These are phyloP conservation scores for Acestrorhynchus altus DNA, from an alignment of 2,797 vertebrate species.

Conservation along the genomic window DNA sequence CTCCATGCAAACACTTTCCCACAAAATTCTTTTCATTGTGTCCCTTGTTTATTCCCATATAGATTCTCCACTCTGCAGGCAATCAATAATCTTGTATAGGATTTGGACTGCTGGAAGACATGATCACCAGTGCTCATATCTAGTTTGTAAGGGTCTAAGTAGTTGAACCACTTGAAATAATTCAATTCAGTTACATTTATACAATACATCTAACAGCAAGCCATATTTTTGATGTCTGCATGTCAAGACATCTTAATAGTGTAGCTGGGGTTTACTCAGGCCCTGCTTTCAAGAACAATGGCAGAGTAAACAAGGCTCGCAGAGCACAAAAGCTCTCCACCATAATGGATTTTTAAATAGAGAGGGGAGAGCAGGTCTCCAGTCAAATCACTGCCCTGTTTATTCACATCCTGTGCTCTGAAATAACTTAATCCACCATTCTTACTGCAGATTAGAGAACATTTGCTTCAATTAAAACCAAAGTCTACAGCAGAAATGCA, in stretches of 20 bases:
- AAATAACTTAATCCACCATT: conserved; percentile 67
- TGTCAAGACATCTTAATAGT: conserved; percentile 36
- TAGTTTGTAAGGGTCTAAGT: conserved; percentile 40
- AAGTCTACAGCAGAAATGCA: conserved; percentile 46
- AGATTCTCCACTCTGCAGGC: conserved; percentile 10
- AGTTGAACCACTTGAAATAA: conserved; percentile 32
- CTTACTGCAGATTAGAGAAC: conserved; percentile 64
- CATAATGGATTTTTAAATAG: conserved; percentile 77
- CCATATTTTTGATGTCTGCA: conserved; percentile 9
- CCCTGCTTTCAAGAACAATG: conserved; percentile 44
- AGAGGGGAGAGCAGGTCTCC: conserved; percentile 68
- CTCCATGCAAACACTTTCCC: not conserved
- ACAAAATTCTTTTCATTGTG: not conserved
- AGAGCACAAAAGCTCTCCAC: conserved; percentile 63
- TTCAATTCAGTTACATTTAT: conserved; percentile 31
- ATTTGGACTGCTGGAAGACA: conserved; percentile 15
- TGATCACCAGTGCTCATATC: conserved; percentile 21
- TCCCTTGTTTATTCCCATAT: conserved; percentile 36
- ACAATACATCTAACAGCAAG: conserved; percentile 34
- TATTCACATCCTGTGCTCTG: conserved; percentile 64
- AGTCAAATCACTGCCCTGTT: conserved; percentile 73
- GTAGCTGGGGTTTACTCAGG: conserved; percentile 41
- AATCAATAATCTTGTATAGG: conserved; percentile 27
- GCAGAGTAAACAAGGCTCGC: conserved; percentile 46
- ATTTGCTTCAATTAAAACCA: conserved; percentile 61